Percentiles rank a stretch among this genome's conserved stretches.
Conservation (phyloP, 2,797 vertebrate genomes). For the Gymnoscopelus microlampas region DNA sequence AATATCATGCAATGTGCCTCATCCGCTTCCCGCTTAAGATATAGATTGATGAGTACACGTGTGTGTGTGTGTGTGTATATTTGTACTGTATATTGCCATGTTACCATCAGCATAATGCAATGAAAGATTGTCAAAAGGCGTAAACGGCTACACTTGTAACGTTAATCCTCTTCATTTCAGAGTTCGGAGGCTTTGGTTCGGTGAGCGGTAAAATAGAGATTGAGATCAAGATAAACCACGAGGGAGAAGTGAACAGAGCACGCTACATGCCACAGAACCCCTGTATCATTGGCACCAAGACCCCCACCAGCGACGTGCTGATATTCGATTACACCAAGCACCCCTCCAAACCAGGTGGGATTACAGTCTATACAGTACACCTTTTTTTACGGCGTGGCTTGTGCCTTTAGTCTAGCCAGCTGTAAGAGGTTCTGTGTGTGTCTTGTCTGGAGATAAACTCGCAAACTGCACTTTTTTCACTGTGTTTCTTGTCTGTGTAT, state of each 20-base stretch:
- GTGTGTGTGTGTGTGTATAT: too few species aligned
- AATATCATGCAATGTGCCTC: too few species aligned
- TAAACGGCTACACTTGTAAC: too few species aligned
- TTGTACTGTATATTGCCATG: too few species aligned
- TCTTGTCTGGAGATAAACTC: too few species aligned
- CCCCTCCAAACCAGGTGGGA: slow-evolving; percentile 95
- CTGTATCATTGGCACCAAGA: slow-evolving; percentile 97
- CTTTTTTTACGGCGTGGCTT: not conserved
- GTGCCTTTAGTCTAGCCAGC: too few species aligned
- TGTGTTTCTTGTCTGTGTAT: not conserved
- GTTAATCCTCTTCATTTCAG: slow-evolving; percentile 67
- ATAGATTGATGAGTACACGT: too few species aligned
- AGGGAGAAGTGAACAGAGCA: slow-evolving; percentile 97
- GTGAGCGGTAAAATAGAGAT: slow-evolving; percentile 99
- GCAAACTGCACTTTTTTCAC: too few species aligned
- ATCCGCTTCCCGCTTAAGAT: too few species aligned
- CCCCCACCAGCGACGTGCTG: slow-evolving; percentile 95
- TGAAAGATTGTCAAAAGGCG: too few species aligned
- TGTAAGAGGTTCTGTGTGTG: too few species aligned
- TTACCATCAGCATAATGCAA: too few species aligned
- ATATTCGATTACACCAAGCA: slow-evolving; percentile 99
- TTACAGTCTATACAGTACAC: not conserved
- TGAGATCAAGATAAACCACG: slow-evolving; percentile 98
- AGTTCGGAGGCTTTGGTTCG: slow-evolving; percentile 98
- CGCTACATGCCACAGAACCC: slow-evolving; percentile 99